These are phyloP conservation scores for Pampusana beccarii DNA, from an alignment of 2,113 vertebrate species.

Conservation along the genomic window DNA sequence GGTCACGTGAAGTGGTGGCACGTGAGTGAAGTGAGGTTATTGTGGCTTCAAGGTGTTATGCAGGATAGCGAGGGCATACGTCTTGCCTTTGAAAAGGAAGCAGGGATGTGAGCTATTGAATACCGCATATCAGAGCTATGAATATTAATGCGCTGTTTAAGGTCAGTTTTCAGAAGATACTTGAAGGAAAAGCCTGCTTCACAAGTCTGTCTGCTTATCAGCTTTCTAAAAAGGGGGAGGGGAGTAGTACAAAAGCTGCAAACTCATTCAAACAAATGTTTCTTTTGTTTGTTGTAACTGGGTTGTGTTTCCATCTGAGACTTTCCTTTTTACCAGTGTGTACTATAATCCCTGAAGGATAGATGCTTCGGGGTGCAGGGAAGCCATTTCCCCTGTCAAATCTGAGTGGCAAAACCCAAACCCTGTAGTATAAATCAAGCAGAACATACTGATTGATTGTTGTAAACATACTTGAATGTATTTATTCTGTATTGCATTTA, in stretches of 20 bases:
- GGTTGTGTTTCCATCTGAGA: neutral
- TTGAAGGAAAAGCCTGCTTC: neutral
- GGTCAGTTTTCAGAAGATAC: neutral
- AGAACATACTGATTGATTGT: no score
- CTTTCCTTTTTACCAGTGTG: neutral
- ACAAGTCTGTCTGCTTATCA: neutral
- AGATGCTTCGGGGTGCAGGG: neutral
- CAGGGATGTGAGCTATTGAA: neutral
- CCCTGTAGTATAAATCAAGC: neutral
- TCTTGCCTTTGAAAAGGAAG: neutral
- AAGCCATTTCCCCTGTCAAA: neutral
- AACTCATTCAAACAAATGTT: neutral
- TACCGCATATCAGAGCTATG: neutral
- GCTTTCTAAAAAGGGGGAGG: neutral
- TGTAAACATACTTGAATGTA: neutral
- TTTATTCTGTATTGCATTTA: neutral
- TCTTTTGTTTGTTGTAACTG: neutral
- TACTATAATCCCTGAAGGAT: neutral
- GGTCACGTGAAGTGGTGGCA: neutral
- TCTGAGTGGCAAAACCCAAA: neutral
- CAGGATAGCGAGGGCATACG: neutral
- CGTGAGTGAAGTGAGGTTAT: neutral
- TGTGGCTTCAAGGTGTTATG: neutral
- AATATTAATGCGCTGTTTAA: neutral
- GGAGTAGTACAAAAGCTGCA: neutral